These are phyloP conservation scores for Ectobius pallidus DNA, from an alignment of 2,888 invertebrate species.

Conservation along the genomic window DNA sequence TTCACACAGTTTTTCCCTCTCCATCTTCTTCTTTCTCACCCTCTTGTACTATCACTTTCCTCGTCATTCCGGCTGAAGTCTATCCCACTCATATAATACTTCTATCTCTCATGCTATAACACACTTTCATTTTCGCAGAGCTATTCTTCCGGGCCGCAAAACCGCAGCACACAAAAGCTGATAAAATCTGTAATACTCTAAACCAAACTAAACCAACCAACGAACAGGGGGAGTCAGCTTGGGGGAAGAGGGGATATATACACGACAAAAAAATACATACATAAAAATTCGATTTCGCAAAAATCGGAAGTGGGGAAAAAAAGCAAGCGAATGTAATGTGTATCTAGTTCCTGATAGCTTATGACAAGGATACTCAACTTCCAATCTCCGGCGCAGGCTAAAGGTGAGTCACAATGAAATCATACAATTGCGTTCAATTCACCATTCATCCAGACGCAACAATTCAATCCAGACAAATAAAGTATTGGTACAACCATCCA, in stretches of 20 bases:
- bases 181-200: slow-evolving; percentile 31
- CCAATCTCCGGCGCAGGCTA: background rate
- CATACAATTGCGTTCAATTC: no score
- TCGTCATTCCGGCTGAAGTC: background rate
- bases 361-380: slow-evolving; percentile 15
- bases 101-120: slow-evolving; percentile 12
- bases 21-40: background rate
- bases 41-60: background rate
- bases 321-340: slow-evolving; percentile 12
- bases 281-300: slow-evolving; percentile 21
- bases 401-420: no score
- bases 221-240: background rate
- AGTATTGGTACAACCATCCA: no score
- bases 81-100: background rate
- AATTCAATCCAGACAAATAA: no score
- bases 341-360: slow-evolving; percentile 3
- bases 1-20: slow-evolving; percentile 12
- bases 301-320: slow-evolving; percentile 23
- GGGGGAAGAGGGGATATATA: background rate
- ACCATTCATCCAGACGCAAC: no score
- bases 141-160: slow-evolving; percentile 10
- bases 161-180: slow-evolving; percentile 17
- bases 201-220: slow-evolving; percentile 28
- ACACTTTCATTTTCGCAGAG: slow-evolving; percentile 15
- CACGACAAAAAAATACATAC: background rate